A percentile compares a stretch with the other conserved stretches of the same genome.
These are phyloP conservation scores for Brienomyrus longianalis DNA, from an alignment of 2,113 vertebrate species.

Conservation along the genomic window DNA sequence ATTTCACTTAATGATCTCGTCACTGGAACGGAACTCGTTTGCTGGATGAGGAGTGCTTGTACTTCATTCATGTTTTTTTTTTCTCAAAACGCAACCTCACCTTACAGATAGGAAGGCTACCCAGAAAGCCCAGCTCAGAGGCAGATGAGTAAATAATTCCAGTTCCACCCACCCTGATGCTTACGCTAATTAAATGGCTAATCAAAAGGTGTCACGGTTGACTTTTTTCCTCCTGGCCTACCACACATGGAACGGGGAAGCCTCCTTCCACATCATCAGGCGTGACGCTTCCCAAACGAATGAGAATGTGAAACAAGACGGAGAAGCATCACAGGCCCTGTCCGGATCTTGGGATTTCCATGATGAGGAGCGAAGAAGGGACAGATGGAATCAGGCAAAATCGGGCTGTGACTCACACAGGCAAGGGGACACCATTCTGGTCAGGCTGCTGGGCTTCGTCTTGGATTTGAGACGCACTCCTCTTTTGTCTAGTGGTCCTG, in stretches of 20 bases:
- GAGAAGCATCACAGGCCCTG: background rate
- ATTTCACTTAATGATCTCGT: background rate
- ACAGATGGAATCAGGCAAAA: background rate
- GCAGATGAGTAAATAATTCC: background rate
- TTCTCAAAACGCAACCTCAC: background rate
- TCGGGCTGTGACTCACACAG: no score
- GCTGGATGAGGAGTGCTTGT: background rate
- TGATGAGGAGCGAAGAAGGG: background rate
- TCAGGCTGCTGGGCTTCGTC: background rate
- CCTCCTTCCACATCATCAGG: background rate
- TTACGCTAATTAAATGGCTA: background rate
- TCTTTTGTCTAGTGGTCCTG: background rate
- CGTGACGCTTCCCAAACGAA: background rate
- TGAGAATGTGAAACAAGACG: background rate
- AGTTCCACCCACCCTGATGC: background rate
- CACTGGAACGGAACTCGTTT: background rate
- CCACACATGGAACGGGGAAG: background rate
- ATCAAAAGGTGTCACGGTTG: background rate
- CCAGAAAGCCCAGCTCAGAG: background rate
- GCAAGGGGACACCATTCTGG: background rate
- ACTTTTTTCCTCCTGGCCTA: background rate
- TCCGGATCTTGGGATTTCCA: background rate
- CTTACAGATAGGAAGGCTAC: background rate
- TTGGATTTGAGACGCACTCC: background rate
- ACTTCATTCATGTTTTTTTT: background rate